Percentiles rank a stretch among this genome's conserved stretches.
Evolutionary conservation across 2,888 invertebrate genomes (phyloP).

Genomic region (Ormyrus nitidulus): DNA sequence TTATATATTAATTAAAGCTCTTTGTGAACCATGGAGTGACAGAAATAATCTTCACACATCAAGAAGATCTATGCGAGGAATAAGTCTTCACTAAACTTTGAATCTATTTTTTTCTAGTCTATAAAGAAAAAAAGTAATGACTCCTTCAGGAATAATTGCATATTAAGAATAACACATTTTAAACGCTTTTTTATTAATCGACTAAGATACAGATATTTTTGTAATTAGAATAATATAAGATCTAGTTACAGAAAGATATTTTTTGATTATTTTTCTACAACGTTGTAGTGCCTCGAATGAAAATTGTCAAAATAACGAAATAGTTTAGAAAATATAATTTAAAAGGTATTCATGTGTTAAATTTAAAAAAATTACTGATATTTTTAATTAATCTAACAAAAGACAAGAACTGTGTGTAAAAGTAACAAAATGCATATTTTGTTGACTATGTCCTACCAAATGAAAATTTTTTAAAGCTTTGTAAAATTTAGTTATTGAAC

Average conservation of each 20-base stretch:
- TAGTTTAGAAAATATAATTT: no score
- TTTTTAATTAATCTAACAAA: background rate
- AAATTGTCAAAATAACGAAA: no score
- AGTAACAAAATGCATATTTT: conserved; percentile 1
- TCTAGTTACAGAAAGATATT: background rate
- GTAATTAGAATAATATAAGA: conserved; percentile 40
- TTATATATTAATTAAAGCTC: conserved; percentile 77
- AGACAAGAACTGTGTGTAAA: background rate
- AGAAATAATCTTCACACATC: conserved; percentile 11
- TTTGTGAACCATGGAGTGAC: conserved; percentile 68
- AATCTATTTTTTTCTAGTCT: background rate
- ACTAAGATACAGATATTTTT: conserved; percentile 50
- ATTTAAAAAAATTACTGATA: no score
- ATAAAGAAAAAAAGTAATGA: conserved; percentile 8
- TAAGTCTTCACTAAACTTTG: conserved; percentile 21
- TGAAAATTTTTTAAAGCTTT: background rate
- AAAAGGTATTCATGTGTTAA: no score
- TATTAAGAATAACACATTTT: conserved; percentile 28
- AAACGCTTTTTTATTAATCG: conserved; percentile 25
- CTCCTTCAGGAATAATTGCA: conserved; percentile 2
- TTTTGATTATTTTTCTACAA: background rate
- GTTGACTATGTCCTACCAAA: background rate
- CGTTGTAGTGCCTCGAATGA: background rate
- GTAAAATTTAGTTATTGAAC: background rate
- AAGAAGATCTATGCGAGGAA: conserved; percentile 36